Evolutionary conservation across 2,113 vertebrate species (phyloP).

Genomic region (Sinocyclocheilus anophthalmus): DNA sequence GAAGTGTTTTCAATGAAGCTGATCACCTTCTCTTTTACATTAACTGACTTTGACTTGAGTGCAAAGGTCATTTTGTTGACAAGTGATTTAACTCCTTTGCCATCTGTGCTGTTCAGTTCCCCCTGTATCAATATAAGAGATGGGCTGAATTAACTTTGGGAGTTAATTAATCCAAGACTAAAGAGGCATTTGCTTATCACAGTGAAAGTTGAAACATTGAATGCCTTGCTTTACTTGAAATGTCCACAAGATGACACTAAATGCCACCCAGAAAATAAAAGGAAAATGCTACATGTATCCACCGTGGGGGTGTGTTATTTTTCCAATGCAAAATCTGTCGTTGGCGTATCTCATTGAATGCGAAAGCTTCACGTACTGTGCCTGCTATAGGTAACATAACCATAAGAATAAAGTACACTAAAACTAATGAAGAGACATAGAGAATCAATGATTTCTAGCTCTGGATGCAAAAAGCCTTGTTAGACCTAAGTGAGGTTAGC

Average conservation of each 20-base stretch:
- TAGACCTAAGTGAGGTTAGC: slow-evolving; percentile 7
- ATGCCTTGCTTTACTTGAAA: not conserved
- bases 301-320: too few relatives aligned
- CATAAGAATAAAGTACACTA: too few relatives aligned
- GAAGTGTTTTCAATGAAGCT: slow-evolving; percentile 99
- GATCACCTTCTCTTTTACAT: slow-evolving; percentile 98
- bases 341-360: too few relatives aligned
- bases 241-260: slow-evolving; percentile 40
- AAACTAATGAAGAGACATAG: slow-evolving; percentile 11
- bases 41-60: slow-evolving; percentile 96
- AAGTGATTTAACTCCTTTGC: slow-evolving; percentile 95
- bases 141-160: not conserved
- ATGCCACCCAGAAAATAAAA: not conserved
- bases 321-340: too few relatives aligned
- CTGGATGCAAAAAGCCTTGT: slow-evolving; percentile 11
- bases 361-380: too few relatives aligned
- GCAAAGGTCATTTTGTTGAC: slow-evolving; percentile 99
- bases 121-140: slow-evolving; percentile 74
- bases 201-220: not conserved
- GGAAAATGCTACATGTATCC: not conserved
- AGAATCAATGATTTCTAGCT: slow-evolving; percentile 23
- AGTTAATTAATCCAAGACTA: not conserved
- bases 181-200: not conserved
- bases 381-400: too few relatives aligned
- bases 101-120: slow-evolving; percentile 86